Evolutionary conservation across 2,888 invertebrate species (phyloP), one percentile per base, ranked within the genome.

Genomic region (Desoria tigrina): DNA sequence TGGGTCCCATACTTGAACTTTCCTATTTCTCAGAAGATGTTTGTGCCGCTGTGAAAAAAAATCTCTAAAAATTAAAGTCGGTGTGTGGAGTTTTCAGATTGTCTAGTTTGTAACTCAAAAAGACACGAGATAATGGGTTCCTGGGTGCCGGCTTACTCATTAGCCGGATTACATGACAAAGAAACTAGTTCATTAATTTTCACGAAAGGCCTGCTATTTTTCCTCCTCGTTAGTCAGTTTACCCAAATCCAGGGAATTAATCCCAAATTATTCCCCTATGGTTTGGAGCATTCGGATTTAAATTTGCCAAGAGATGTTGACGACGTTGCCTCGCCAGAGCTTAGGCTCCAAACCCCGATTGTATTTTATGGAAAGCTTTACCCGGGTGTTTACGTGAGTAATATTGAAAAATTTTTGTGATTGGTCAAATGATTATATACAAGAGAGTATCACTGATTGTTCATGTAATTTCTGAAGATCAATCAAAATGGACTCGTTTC

Each of bases 401-500:
- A n/a, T n/a, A n/a, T n/a, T n/a, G n/a, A n/a, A n/a, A n/a, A n/a
- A n/a, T n/a, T n/a, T n/a, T n/a, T 50, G 50, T n/a, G n/a, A n/a
- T n/a, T 39, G 42, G 16, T 14, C 11, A 11, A 39, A 39, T 14
- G 16, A 39, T 14, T 39, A 39, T 14, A 14, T 11, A 39, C 11
- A 39, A 14, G 11, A 16, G 42, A 39, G 42, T 11, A 39, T 14
- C 16, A 16, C 11, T 16, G 16, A 39, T 39, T 14, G n/a, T n/a
- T n/a, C n/a, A 7, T 11, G 32, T 32, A 32, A 21, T 71, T 64
- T 77, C 80, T 80, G 9, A 83, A 96, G 96, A 88, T 96, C 65
- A 95, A 94, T 81, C 88, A 88, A 78, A 94, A 92, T 81, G 96
- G 96, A 53, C 85, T 94, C 18, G 79, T 96, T 37, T 91, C 95